phyloP scores from a whole-genome alignment of 2,797 vertebrate species.

The Antrozous pallidus region DNA sequence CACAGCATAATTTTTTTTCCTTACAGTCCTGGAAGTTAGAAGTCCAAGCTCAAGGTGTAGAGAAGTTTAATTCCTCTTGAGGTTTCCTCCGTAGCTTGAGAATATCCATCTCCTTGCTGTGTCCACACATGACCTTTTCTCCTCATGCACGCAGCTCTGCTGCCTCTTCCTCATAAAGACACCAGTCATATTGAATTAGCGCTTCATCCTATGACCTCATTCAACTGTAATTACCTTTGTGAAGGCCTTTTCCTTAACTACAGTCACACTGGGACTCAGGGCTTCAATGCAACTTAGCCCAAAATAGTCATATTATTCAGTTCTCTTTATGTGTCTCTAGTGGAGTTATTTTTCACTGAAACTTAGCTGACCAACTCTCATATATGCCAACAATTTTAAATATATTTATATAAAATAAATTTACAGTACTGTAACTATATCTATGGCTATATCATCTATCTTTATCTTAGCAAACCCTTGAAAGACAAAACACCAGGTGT shows the following conservation, averaged over 20 bases:
- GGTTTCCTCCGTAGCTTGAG: neutral
- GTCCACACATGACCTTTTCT: neutral
- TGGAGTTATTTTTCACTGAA: neutral
- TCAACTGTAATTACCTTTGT: neutral
- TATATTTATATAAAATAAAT: neutral
- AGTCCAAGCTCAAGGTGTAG: neutral
- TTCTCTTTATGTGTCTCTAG: neutral
- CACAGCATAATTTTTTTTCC: neutral
- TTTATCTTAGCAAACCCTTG: neutral
- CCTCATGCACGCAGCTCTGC: fast-evolving
- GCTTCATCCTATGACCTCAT: neutral
- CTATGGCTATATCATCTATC: neutral
- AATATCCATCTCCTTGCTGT: neutral
- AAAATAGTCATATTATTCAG: neutral
- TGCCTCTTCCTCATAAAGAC: neutral
- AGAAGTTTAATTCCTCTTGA: neutral
- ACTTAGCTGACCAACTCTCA: neutral
- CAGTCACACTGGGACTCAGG: neutral
- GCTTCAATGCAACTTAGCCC: neutral
- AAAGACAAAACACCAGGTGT: neutral
- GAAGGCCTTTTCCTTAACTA: neutral
- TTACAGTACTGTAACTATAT: neutral
- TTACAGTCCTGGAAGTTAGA: neutral
- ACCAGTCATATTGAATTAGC: neutral
- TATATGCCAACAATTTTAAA: neutral